Conservation (phyloP, 2,797 vertebrate species). For the Notoglanidium macrostoma region DNA sequence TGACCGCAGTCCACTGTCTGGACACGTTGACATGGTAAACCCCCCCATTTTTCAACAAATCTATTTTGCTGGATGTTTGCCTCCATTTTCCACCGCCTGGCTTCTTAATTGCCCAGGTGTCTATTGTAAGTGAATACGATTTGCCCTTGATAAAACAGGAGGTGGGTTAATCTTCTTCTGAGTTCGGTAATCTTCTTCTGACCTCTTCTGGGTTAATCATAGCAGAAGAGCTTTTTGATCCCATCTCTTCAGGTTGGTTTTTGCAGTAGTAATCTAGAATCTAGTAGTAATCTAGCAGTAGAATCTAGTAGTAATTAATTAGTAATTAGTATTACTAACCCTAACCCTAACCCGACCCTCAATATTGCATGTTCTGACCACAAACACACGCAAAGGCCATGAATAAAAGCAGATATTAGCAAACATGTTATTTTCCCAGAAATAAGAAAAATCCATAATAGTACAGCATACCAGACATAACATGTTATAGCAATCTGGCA, state of each 20-base stretch:
- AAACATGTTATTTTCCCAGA: background rate
- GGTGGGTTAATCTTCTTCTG: no score
- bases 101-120: background rate
- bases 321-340: no score
- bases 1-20: background rate
- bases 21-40: background rate
- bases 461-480: background rate
- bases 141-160: background rate
- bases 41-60: background rate
- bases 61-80: background rate
- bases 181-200: no score
- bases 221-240: background rate
- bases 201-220: no score
- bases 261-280: background rate
- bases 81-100: background rate
- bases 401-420: background rate
- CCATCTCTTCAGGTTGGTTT: background rate
- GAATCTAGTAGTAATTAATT: no score
- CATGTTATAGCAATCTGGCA: background rate
- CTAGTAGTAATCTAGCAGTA: no score
- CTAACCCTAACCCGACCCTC: no score
- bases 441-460: background rate
- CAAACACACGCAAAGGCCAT: background rate
- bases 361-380: background rate
- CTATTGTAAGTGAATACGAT: background rate